Percentiles rank a stretch among this genome's conserved stretches.
Conservation (phyloP, 2,888 invertebrate genomes). For the Dugesia japonica region DNA sequence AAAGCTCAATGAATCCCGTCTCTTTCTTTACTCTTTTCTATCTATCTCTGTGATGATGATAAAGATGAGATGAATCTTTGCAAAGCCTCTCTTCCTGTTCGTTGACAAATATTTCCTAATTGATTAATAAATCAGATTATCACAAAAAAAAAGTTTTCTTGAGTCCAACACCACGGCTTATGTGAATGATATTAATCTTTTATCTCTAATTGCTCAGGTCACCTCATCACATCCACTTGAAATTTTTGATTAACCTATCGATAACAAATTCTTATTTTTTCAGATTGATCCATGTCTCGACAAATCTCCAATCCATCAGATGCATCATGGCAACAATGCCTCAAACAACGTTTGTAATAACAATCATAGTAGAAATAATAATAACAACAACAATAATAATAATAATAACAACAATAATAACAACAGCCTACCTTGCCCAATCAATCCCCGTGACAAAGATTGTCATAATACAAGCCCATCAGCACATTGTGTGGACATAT, state of each 20-base stretch:
- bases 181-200: neutral
- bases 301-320: slow-evolving; percentile 3
- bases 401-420: neutral
- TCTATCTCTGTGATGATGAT: slow-evolving; percentile 12
- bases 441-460: neutral
- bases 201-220: neutral
- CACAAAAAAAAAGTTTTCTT: neutral
- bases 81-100: slow-evolving; percentile 16
- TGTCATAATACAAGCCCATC: slow-evolving; percentile 13
- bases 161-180: neutral
- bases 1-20: neutral
- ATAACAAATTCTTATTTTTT: neutral
- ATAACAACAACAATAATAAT: neutral
- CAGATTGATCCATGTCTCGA: slow-evolving; percentile 20
- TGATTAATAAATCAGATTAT: slow-evolving; percentile 8
- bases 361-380: neutral
- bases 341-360: slow-evolving; percentile 9
- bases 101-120: slow-evolving; percentile 14
- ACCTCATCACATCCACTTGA: neutral
- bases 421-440: slow-evolving; percentile 11
- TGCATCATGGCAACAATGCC: slow-evolving; percentile 1
- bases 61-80: slow-evolving; percentile 13
- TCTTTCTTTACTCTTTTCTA: no score
- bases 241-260: neutral
- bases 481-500: neutral